Evolutionary conservation across 2,888 invertebrate genomes (phyloP), one percentile per base, ranked within the genome.

Genomic region (Tuta absoluta): DNA sequence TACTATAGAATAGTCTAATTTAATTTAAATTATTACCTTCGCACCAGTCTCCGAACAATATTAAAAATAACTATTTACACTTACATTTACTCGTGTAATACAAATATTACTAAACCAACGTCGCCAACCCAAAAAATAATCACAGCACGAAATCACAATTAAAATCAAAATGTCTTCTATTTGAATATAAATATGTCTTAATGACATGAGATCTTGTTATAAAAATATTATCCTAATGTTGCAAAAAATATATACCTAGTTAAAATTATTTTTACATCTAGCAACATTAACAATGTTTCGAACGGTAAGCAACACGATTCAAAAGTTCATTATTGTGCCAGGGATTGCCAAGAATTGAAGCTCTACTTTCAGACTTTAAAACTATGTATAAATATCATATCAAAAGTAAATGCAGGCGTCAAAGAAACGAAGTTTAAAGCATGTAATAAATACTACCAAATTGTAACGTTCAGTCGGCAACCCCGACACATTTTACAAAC

Each of bases 291-390:
- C 87, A 89, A 86, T 85, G 80, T 71, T 72, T 79, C 84, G 75
- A 81, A 89, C 86, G 81, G 74, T 87, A 89, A 89, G 89, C 89
- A 89, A 89, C 84, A 89, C 75, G 82, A 77, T 78, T 80, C 80
- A 86, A 87, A 86, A 85, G 79, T 75, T 73, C 74, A 74, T 68
- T 68, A 73, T 73, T 76, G 72, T 73, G 76, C 72, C 75, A 73
- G 74, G 81, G 81, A 84, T 78, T 86, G 85, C 86, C 86, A 82
- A 49, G 62, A 77, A 78, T 79, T 79, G 79, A 82, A 82, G 82
- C 81, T 77, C 45, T 75, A 70, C 70, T 72, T 1, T 71, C 82
- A 67, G 67, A 69, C 67, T 69, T 45, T 65, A 63, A 63, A 28
- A 65, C 33, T 61, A 49, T 33, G 19, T 38, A 59, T 19, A 37